A percentile compares a stretch with the other conserved stretches of the same genome.
Conservation (phyloP, 2,113 vertebrate genomes). For the Vanacampus margaritifer region DNA sequence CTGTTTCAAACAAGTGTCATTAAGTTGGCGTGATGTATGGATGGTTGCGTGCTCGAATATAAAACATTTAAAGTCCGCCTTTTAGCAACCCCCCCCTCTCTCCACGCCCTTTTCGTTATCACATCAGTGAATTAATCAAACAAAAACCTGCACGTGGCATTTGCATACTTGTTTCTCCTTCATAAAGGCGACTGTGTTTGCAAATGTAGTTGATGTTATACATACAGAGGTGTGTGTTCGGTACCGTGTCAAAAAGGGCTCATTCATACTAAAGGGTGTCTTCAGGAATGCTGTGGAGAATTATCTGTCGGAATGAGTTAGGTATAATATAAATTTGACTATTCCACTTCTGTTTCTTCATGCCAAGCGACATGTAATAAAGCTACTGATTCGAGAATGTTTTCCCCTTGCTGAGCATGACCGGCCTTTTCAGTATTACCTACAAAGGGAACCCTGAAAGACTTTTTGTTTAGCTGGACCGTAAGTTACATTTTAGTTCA, state of each 20-base stretch:
- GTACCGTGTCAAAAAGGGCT: background rate
- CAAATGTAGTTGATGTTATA: conserved; percentile 17
- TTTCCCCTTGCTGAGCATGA: background rate
- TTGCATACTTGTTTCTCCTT: conserved; percentile 12
- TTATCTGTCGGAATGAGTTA: conserved; percentile 8
- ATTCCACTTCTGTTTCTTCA: background rate
- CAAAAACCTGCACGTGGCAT: conserved; percentile 11
- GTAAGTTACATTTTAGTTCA: no score
- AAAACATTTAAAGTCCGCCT: conserved; percentile 48
- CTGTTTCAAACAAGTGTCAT: conserved; percentile 22
- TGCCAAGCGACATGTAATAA: conserved; percentile 7
- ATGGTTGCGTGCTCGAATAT: conserved; percentile 40
- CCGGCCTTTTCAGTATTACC: background rate
- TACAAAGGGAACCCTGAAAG: background rate
- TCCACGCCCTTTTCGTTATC: conserved; percentile 10
- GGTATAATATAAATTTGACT: conserved; percentile 4
- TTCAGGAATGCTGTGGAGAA: background rate
- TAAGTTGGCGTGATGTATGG: conserved; percentile 36
- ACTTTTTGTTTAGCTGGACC: background rate
- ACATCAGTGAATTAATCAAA: conserved; percentile 22
- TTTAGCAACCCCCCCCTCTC: background rate
- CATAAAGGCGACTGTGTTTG: conserved; percentile 1
- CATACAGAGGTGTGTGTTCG: background rate
- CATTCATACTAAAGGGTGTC: background rate
- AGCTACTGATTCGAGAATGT: background rate